These are phyloP conservation scores for Leptopterna dolabrata DNA, from an alignment of 2,888 invertebrate species.

Conservation along the genomic window DNA sequence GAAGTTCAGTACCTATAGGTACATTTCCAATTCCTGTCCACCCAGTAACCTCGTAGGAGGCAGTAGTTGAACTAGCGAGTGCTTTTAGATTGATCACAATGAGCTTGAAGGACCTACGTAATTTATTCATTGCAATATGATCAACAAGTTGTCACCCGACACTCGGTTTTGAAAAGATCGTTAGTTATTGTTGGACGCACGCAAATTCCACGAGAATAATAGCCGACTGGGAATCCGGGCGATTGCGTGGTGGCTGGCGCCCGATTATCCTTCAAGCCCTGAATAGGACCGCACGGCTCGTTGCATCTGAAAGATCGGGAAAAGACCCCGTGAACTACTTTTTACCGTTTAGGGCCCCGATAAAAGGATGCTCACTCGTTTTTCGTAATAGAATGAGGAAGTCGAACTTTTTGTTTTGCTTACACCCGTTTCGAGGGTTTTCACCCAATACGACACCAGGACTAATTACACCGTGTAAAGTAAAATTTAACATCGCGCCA, in stretches of 20 bases:
- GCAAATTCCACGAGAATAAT: background rate
- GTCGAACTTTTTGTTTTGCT: background rate
- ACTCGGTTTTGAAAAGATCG: background rate
- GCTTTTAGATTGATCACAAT: background rate
- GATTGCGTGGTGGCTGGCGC: constrained; percentile 11
- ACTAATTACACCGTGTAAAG: too few species aligned
- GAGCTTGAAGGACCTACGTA: background rate
- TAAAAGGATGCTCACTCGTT: constrained; percentile 12
- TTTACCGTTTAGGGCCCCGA: background rate
- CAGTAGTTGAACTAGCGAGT: too few species aligned
- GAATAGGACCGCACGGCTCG: constrained; percentile 22
- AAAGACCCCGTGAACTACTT: constrained; percentile 4
- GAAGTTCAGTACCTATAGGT: too few species aligned
- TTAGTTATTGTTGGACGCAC: background rate
- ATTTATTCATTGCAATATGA: background rate
- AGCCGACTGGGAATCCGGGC: background rate
- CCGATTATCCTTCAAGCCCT: background rate
- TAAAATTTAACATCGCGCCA: too few species aligned
- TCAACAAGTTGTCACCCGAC: constrained; percentile 3
- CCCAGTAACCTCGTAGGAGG: too few species aligned
- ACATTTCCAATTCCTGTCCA: too few species aligned
- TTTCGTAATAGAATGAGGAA: background rate
- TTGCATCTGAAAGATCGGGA: constrained; percentile 27
- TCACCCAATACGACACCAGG: too few species aligned
- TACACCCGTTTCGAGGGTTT: background rate